phyloP scores from a whole-genome alignment of 2,797 vertebrate species.

The Lacerta viridis region DNA sequence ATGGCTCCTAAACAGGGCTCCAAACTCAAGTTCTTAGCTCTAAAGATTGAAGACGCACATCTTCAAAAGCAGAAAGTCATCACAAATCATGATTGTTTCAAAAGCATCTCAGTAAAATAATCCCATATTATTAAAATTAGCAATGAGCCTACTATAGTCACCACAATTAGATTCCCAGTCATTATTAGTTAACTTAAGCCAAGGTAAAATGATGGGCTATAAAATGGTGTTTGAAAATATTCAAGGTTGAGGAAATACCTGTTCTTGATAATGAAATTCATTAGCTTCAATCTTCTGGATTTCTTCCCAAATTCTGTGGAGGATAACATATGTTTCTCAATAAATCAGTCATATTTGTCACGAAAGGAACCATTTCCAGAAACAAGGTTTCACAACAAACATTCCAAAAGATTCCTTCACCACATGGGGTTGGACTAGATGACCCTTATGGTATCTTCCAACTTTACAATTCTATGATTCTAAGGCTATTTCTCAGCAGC shows the following conservation, averaged over 20 bases:
- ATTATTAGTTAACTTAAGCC: too few relatives aligned
- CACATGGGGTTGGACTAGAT: background rate
- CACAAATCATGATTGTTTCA: background rate
- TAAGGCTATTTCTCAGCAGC: background rate
- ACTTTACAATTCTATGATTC: too few relatives aligned
- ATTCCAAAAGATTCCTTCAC: background rate
- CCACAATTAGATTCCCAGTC: too few relatives aligned
- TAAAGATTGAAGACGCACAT: background rate
- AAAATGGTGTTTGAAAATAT: too few relatives aligned
- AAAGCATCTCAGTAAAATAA: too few relatives aligned
- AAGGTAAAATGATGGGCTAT: too few relatives aligned
- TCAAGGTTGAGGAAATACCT: slow-evolving; percentile 81
- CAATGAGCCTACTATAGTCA: too few relatives aligned
- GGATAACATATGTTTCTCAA: slow-evolving; percentile 12
- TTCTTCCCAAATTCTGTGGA: slow-evolving; percentile 92
- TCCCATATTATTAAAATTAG: too few relatives aligned
- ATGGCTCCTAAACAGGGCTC: background rate
- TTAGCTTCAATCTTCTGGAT: slow-evolving; percentile 96
- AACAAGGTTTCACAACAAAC: slow-evolving; percentile 3
- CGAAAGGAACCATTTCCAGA: slow-evolving; percentile 33
- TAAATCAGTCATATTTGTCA: background rate
- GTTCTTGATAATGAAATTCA: slow-evolving; percentile 96
- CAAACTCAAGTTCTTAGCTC: background rate
- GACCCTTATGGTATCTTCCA: too few relatives aligned
- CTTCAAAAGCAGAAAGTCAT: background rate